These are phyloP conservation scores for Acrocephalus arundinaceus DNA, from an alignment of 2,113 vertebrate genomes.

Conservation along the genomic window DNA sequence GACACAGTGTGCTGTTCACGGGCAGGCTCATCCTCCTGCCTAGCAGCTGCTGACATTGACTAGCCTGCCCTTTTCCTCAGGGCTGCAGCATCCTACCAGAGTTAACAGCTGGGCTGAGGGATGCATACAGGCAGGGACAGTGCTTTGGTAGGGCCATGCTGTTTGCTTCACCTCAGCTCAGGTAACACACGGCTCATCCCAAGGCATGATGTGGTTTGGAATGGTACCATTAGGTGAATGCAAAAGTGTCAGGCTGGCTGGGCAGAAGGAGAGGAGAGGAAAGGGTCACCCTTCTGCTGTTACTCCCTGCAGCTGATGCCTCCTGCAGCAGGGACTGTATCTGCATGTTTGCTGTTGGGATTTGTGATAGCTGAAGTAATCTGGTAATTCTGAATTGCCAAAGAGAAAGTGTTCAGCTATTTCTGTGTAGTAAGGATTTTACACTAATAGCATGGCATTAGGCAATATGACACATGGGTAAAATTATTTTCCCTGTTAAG, in stretches of 20 bases:
- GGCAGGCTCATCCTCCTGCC: not conserved
- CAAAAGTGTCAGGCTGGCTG: fast-evolving
- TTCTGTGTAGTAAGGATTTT: not conserved
- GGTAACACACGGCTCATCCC: not conserved
- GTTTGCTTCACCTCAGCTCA: not conserved
- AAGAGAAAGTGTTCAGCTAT: not conserved
- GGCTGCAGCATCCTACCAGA: not conserved
- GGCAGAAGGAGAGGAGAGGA: not conserved
- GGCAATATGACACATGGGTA: not conserved
- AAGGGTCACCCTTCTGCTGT: not conserved
- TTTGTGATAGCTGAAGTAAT: not conserved
- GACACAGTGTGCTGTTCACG: fast-evolving
- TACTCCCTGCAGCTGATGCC: not conserved
- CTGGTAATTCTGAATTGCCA: not conserved
- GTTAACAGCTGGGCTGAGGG: not conserved
- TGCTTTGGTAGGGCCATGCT: not conserved
- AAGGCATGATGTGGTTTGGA: fast-evolving
- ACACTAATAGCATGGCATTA: not conserved
- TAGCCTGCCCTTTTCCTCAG: fast-evolving
- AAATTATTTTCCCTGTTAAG: not conserved
- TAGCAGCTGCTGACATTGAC: not conserved
- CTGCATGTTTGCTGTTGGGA: not conserved
- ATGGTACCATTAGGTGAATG: not conserved
- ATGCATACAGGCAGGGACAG: not conserved
- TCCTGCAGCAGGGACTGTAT: not conserved